Conservation (phyloP, 2,797 vertebrate species). For the Pseudomugil gertrudae region DNA sequence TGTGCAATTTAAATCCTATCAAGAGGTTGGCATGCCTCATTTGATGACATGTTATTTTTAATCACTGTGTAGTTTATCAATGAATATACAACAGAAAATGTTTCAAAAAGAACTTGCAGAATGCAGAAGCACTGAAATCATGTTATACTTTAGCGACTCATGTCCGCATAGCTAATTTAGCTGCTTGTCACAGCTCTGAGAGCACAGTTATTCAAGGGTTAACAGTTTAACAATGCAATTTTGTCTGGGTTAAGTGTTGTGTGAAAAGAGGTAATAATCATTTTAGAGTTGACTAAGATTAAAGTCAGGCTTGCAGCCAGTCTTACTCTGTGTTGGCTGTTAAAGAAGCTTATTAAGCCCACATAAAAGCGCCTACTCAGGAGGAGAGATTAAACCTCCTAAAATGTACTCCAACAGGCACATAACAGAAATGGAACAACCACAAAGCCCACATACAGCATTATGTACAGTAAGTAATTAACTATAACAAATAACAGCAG, state of each 20-base stretch:
- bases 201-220: constrained; percentile 53
- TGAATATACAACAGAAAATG: too few species aligned
- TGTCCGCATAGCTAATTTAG: constrained; percentile 29
- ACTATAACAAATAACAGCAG: constrained; percentile 29
- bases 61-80: too few species aligned
- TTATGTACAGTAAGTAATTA: background rate
- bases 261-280: constrained; percentile 76
- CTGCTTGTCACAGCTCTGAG: constrained; percentile 37
- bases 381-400: constrained; percentile 67
- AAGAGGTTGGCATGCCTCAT: too few species aligned
- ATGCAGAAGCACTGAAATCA: background rate
- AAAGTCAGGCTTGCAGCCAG: constrained; percentile 67
- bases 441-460: constrained; percentile 31
- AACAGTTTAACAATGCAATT: constrained; percentile 65
- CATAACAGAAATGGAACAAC: constrained; percentile 48
- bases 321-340: constrained; percentile 66
- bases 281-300: constrained; percentile 69
- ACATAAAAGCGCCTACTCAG: constrained; percentile 72
- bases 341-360: constrained; percentile 80
- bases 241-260: constrained; percentile 66
- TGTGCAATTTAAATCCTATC: too few species aligned
- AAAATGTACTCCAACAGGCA: constrained; percentile 41
- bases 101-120: background rate
- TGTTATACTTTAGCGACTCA: background rate
- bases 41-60: too few species aligned